Evolutionary conservation across 2,888 invertebrate species (phyloP), one percentile per base, ranked within the genome.

Genomic region (Drosophila acutilabella): DNA sequence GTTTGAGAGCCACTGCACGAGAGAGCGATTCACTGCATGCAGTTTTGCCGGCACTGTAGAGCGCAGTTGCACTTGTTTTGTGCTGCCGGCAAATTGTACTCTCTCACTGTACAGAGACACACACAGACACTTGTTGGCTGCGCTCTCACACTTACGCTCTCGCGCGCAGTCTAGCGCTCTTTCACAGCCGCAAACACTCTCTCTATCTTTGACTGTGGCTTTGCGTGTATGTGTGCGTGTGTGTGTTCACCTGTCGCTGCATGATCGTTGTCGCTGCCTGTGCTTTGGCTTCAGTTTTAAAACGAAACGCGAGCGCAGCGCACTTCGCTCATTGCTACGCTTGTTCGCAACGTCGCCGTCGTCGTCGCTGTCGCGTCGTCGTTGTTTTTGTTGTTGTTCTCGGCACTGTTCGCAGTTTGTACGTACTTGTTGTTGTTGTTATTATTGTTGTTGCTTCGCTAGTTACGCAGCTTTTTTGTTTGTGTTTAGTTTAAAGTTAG

Each of bases 271-370:
- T 45, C 45, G 60, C 45, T 58, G 59, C 23, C 54, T 69, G 42
- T 66, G 61, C 47, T 53, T 65, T 44, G 69, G 60, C 58, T 74
- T 78, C 58, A 78, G 80, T 78, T 77, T 68, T 65, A 69, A 75
- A 80, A 65, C 80, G 78, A 80, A 78, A 65, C 78, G 78, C 81
- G 75, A 67, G 75, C 76, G 77, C 69, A 69, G 77, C 69, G 75
- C 64, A 76, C 64, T 64, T 45, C 69, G 72, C 64, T 45, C 33
- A 67, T 59, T 69, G 68, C 51, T 71, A 54, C 50, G 78, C 70
- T 78, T 62, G 73, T 44, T 73, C 64, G 56, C 16, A 74, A 38
- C 48, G 57, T 36, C 54, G 53, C 33, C 52, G 56, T 57, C 59
- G 56, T 47, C 30, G 69, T 18, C 57, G 56, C 38, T 30, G 62